Evolutionary conservation across 1,140 invertebrate genomes (phyloP).

Genomic region (Holcopasites calliopsidis): DNA sequence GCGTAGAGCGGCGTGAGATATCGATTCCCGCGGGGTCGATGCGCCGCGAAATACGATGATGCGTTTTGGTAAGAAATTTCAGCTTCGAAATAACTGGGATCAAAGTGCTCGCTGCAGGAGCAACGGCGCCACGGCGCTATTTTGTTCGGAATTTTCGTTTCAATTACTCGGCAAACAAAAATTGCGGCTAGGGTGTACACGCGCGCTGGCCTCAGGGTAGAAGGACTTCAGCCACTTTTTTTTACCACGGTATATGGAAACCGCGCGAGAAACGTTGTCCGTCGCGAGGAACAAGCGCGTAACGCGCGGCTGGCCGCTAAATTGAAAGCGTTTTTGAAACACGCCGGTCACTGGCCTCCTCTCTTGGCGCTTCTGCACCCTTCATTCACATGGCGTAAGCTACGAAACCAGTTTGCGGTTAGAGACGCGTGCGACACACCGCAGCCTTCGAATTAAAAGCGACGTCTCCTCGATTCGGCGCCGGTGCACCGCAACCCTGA

Average conservation of each 20-base stretch:
- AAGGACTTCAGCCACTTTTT: neutral
- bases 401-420: neutral
- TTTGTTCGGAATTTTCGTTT: slow-evolving; percentile 30
- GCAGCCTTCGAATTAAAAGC: slow-evolving; percentile 4
- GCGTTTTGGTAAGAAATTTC: too few species aligned
- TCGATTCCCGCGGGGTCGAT: slow-evolving; percentile 28
- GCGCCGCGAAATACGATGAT: slow-evolving; percentile 16
- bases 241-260: slow-evolving; percentile 9
- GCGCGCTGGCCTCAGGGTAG: neutral
- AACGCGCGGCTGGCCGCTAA: neutral
- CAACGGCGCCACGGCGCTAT: neutral
- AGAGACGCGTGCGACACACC: neutral
- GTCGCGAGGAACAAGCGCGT: neutral
- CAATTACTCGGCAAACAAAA: slow-evolving; percentile 33
- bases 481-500: neutral
- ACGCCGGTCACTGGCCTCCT: neutral
- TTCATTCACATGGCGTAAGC: neutral
- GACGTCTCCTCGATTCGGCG: neutral
- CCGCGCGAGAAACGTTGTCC: neutral
- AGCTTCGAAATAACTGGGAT: too few species aligned
- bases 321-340: slow-evolving; percentile 13
- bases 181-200: slow-evolving; percentile 6
- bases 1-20: slow-evolving; percentile 4
- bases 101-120: neutral
- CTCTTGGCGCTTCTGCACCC: neutral